These are phyloP conservation scores for Euura saliciscinereae DNA, from an alignment of 1,140 invertebrate genomes.

Conservation along the genomic window DNA sequence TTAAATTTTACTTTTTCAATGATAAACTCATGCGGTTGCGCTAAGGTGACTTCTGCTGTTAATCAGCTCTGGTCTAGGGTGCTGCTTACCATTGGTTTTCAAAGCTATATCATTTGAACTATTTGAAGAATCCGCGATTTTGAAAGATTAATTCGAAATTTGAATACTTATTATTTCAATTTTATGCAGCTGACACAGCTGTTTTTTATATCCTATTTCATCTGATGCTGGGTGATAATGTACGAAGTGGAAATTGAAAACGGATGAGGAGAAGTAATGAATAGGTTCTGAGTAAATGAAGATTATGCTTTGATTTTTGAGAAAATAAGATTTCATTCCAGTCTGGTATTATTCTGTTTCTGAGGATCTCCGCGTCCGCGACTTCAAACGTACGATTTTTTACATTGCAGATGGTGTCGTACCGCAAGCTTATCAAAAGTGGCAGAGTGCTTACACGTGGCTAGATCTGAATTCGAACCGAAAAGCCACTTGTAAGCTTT, in stretches of 20 bases:
- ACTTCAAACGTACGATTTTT: background rate
- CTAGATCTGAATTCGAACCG: constrained; percentile 21
- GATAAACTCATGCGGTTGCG: too few species aligned
- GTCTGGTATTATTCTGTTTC: background rate
- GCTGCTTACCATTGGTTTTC: background rate
- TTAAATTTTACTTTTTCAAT: too few species aligned
- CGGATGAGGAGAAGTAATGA: background rate
- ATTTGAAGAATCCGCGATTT: background rate
- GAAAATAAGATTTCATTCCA: background rate
- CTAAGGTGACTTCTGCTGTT: too few species aligned
- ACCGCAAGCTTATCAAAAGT: background rate
- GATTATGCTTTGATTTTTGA: background rate
- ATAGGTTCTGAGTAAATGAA: background rate
- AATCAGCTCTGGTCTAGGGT: too few species aligned
- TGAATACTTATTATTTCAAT: background rate
- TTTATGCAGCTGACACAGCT: background rate
- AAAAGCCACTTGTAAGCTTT: constrained; percentile 22
- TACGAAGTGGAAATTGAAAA: background rate
- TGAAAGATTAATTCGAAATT: background rate
- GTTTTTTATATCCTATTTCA: background rate
- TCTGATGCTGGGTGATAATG: background rate
- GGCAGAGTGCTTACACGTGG: constrained; percentile 19
- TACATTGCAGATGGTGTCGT: background rate
- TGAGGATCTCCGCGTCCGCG: background rate
- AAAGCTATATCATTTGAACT: background rate